A percentile compares a stretch with the other conserved stretches of the same genome.
phyloP scores from a whole-genome alignment of 2,797 vertebrate genomes.

The Pachyuromys duprasi region DNA sequence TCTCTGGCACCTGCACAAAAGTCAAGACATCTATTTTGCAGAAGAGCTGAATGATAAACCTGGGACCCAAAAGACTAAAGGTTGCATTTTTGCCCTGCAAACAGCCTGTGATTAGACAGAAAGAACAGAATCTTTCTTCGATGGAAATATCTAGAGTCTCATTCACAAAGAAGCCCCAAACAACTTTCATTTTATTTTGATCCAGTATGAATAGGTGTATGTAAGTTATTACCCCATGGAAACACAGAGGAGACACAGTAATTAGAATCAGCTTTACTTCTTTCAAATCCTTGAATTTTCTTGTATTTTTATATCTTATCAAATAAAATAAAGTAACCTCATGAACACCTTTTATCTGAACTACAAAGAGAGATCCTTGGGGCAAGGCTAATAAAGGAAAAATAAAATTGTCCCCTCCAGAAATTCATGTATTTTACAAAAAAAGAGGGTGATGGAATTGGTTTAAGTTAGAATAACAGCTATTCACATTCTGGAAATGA shows the following conservation, averaged over 20 bases:
- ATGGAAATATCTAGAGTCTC: not conserved
- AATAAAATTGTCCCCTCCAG: not conserved
- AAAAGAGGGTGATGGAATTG: not conserved
- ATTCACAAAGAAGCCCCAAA: not conserved
- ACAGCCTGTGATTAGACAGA: not conserved
- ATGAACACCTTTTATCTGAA: not conserved
- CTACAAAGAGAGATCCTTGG: not conserved
- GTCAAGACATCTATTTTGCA: constrained; percentile 40
- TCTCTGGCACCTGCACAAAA: constrained; percentile 53
- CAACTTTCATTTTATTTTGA: not conserved
- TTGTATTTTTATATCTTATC: not conserved
- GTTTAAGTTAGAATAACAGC: not conserved
- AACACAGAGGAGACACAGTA: not conserved
- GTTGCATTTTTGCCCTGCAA: not conserved
- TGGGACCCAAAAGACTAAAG: not conserved
- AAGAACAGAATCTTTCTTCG: not conserved
- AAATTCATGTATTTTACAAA: not conserved
- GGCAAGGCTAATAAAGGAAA: not conserved
- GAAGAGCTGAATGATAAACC: not conserved
- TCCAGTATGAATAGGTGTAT: not conserved
- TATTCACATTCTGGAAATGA: not conserved
- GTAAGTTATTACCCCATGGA: not conserved
- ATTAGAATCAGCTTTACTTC: not conserved
- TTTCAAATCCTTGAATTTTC: not conserved
- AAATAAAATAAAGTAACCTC: not conserved